Evolutionary conservation across 2,888 invertebrate genomes (phyloP).

Genomic region (Rotaria socialis): DNA sequence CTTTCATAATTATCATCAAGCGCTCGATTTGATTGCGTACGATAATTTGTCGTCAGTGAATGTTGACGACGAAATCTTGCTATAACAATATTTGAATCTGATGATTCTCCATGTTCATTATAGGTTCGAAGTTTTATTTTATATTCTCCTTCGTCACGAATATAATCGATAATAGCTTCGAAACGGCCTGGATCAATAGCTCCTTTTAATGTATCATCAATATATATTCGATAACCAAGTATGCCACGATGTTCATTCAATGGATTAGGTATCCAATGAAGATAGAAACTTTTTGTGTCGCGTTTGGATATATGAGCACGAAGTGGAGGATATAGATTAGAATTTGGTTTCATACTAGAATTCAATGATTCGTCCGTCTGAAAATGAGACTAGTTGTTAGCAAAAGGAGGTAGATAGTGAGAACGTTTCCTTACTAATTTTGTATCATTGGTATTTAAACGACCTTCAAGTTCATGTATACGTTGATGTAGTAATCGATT

Average conservation of each 20-base stretch:
- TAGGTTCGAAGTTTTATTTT: constrained; percentile 40
- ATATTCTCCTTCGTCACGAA: constrained; percentile 46
- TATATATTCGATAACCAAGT: constrained; percentile 7
- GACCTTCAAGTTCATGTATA: neutral
- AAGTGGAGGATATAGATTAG: neutral
- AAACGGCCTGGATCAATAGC: constrained; percentile 33
- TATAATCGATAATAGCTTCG: constrained; percentile 42
- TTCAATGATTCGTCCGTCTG: neutral
- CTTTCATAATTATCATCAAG: neutral
- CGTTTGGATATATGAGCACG: constrained; percentile 36
- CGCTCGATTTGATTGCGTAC: neutral
- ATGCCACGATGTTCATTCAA: neutral
- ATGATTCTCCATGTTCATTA: constrained; percentile 38
- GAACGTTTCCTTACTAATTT: neutral
- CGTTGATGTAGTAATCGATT: constrained; percentile 26
- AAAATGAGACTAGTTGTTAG: neutral
- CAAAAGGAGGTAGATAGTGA: too few species aligned
- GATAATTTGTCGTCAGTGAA: neutral
- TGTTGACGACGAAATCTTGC: constrained; percentile 38
- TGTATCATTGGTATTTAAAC: neutral
- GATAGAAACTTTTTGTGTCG: constrained; percentile 26
- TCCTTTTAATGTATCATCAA: constrained; percentile 34
- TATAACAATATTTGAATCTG: constrained; percentile 44
- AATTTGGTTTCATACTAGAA: neutral
- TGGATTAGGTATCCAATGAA: constrained; percentile 30